phyloP scores from a whole-genome alignment of 2,797 vertebrate genomes.

The Crocidura indochinensis region DNA sequence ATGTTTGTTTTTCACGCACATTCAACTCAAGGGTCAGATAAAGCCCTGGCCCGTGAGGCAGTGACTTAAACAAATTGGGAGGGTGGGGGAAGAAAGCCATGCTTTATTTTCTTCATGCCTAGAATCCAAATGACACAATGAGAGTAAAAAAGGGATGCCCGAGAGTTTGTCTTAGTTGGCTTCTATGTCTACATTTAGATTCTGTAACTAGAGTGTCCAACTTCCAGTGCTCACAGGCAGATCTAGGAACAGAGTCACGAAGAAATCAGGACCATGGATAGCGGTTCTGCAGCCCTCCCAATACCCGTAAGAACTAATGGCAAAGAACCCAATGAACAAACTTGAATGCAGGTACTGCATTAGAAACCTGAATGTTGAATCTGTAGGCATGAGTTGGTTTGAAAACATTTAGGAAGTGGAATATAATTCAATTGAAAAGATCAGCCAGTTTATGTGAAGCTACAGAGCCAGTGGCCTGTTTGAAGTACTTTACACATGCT shows the following conservation, averaged over 20 bases:
- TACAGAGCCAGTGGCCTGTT: neutral
- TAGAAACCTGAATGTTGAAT: no score
- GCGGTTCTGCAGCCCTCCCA: neutral
- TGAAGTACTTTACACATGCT: neutral
- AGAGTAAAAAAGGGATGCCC: neutral
- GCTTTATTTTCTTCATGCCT: slow-evolving; percentile 20
- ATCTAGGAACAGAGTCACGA: no score
- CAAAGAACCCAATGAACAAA: no score
- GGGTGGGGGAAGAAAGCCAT: neutral
- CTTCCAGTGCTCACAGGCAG: no score
- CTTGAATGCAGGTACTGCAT: no score
- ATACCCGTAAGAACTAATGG: no score
- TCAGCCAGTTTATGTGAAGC: no score
- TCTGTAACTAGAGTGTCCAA: fast-evolving
- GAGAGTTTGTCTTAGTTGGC: neutral
- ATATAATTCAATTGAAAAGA: fast-evolving
- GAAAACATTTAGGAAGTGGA: no score
- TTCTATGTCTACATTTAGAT: neutral
- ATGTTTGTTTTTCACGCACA: slow-evolving; percentile 8
- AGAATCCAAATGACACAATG: neutral
- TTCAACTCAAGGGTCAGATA: slow-evolving; percentile 66
- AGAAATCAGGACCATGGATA: slow-evolving; percentile 34
- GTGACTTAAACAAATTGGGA: slow-evolving; percentile 19
- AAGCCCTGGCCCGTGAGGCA: neutral
- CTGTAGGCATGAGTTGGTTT: no score